A percentile compares a stretch with the other conserved stretches of the same genome.
Evolutionary conservation across 2,797 vertebrate species (phyloP).

Genomic region (Echiichthys vipera): DNA sequence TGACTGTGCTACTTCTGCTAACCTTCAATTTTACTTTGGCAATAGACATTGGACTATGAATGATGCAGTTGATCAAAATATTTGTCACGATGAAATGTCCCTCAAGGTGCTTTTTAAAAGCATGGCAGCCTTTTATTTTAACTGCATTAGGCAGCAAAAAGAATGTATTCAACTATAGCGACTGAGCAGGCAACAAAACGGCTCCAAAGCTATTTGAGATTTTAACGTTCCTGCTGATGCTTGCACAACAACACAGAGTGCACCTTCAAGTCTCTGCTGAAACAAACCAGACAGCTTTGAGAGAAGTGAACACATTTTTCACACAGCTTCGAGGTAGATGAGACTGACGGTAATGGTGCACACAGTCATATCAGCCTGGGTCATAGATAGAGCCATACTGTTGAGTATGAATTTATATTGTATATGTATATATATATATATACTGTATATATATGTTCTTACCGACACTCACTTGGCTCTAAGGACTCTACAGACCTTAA

Average conservation of each 20-base stretch:
- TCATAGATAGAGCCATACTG: background rate
- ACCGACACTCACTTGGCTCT: background rate
- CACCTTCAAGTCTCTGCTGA: background rate
- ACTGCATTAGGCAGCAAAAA: background rate
- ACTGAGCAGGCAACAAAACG: background rate
- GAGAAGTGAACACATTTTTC: background rate
- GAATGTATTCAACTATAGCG: no score
- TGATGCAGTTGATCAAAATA: background rate
- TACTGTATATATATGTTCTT: no score
- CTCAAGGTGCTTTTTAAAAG: background rate
- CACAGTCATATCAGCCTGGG: background rate
- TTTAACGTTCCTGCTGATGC: constrained; percentile 3
- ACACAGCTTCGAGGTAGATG: background rate
- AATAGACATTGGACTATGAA: background rate
- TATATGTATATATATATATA: no score
- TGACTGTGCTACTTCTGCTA: constrained; percentile 5
- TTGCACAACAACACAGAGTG: background rate
- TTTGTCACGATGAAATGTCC: background rate
- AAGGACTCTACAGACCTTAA: background rate
- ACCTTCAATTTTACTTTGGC: background rate
- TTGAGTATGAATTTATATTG: background rate
- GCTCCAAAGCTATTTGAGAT: background rate
- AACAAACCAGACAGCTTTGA: constrained; percentile 9
- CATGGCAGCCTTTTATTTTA: background rate
- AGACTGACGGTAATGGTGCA: constrained; percentile 1